phyloP scores from a whole-genome alignment of 2,113 vertebrate genomes.

The Macrotis lagotis region DNA sequence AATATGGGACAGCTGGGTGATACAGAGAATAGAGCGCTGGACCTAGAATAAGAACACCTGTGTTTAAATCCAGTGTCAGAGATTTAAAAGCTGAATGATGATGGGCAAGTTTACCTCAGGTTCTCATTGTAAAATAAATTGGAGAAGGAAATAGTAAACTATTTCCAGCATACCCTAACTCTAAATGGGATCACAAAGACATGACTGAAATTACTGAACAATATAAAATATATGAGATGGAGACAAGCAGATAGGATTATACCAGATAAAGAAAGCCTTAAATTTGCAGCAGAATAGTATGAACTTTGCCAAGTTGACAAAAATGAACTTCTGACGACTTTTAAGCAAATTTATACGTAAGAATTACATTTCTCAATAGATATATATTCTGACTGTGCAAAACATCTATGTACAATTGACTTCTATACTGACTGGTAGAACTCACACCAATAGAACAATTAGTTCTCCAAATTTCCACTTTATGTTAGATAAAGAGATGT shows the following conservation, averaged over 20 bases:
- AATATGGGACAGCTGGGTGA: background rate
- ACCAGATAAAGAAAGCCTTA: background rate
- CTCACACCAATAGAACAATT: background rate
- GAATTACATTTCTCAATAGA: background rate
- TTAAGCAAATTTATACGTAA: background rate
- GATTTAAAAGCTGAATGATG: background rate
- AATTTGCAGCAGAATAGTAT: background rate
- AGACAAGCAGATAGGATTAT: background rate
- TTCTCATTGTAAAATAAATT: background rate
- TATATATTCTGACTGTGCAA: background rate
- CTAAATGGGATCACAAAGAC: background rate
- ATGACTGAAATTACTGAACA: background rate
- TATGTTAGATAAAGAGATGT: background rate
- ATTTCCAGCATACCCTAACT: background rate
- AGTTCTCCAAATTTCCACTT: background rate
- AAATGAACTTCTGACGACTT: background rate
- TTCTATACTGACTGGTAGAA: background rate
- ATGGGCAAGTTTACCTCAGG: background rate
- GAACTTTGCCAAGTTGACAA: background rate
- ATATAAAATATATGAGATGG: background rate
- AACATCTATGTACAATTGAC: background rate
- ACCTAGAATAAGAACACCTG: background rate
- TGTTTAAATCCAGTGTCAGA: background rate
- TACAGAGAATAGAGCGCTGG: background rate
- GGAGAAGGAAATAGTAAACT: background rate